Evolutionary conservation across 2,797 vertebrate genomes (phyloP).

Genomic region (Spea hammondii): DNA sequence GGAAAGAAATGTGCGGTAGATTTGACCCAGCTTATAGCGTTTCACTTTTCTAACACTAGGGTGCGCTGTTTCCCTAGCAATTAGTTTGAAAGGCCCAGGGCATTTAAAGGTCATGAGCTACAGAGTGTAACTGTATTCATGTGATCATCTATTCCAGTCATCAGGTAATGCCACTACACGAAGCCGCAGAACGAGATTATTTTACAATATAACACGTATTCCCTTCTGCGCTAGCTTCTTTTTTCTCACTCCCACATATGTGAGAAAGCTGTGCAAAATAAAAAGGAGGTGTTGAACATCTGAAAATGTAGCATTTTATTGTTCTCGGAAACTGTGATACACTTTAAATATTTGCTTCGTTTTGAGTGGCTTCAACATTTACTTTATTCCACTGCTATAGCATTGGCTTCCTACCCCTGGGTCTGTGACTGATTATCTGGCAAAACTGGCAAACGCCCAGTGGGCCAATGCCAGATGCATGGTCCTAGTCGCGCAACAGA

Average conservation of each 20-base stretch:
- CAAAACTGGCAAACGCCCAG: no score
- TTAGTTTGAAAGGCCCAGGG: constrained; percentile 29
- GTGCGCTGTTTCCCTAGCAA: constrained; percentile 62
- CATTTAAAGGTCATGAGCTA: constrained; percentile 61
- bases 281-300: constrained; percentile 40
- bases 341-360: constrained; percentile 14
- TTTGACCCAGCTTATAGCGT: background rate
- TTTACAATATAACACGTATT: constrained; percentile 32
- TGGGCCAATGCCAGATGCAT: no score
- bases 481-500: no score
- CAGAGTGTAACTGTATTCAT: constrained; percentile 33
- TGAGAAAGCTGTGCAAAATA: constrained; percentile 43
- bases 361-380: constrained; percentile 16
- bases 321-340: constrained; percentile 13
- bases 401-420: no score
- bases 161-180: constrained; percentile 31
- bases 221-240: constrained; percentile 17
- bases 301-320: constrained; percentile 32
- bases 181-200: constrained; percentile 27
- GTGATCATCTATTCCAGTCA: constrained; percentile 33
- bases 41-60: constrained; percentile 61
- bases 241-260: constrained; percentile 41
- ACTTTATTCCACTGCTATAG: background rate
- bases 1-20: no score
- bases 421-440: no score